Base-by-base conservation (phyloP, 2,888 invertebrate species). In the Agrotis puta region DNA sequence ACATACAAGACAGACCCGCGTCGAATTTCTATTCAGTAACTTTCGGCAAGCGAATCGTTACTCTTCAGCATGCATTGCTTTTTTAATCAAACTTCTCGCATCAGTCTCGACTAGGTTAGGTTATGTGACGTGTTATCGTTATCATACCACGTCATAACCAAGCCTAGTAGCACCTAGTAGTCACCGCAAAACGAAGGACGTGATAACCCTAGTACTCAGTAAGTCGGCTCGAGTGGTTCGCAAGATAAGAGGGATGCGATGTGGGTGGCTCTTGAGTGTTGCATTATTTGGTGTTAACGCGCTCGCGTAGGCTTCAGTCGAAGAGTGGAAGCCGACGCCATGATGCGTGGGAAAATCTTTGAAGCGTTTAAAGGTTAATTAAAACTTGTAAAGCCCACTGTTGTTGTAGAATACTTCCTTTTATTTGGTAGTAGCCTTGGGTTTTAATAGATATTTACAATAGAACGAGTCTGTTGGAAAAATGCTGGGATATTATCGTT, bases 241-340 rank as follows among this genome's bases (percentile, higher is more conserved):
- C 65, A 79, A 84, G 85, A 87, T 87, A 87, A 88, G 83, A 84
- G 86, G 88, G 84, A 85, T 85, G 80, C 88, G 79, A 86, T 83
- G 90, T 90, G 90, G 90, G 90, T 89, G 90, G 89, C 85, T 76
- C 76, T 74, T 69, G 74, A 80, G 74, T 81, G 83, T 80, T 83
- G 84, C 80, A 85, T 86, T 88, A 87, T 86, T 85, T 82, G 85
- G 85, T 87, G 88, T 85, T 86, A 88, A 87, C 83, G 85, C 62
- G 82, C 83, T 76, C 66, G 84, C 79, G 85, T 74, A 82, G 77
- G 85, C 79, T 85, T 81, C 83, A 81, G 66, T 66, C 61, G 64
- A 54, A 48, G 67, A 56, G n/a, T 7, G 14, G 56, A 56, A 56
- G 56, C 56, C 56, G 56, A 56, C 70, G 45, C 51, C 66, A 57